A percentile compares a stretch with the other conserved stretches of the same genome.
Conservation (phyloP, 2,113 vertebrate genomes). For the Psophia crepitans region DNA sequence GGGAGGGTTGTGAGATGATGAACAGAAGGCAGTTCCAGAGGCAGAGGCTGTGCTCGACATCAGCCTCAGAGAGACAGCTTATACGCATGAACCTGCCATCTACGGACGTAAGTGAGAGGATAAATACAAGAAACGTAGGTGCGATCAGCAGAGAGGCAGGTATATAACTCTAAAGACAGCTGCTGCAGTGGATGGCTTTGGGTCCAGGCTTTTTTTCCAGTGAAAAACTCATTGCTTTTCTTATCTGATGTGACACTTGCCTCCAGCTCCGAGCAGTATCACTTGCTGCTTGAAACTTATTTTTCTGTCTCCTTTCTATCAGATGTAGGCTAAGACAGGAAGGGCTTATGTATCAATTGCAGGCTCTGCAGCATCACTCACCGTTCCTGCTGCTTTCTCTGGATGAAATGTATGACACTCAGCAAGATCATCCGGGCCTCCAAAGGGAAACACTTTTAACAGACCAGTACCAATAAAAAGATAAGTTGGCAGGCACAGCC, state of each 20-base stretch:
- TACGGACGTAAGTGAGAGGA: neutral
- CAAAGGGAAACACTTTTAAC: neutral
- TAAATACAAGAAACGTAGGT: neutral
- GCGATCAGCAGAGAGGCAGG: neutral
- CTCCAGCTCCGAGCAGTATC: neutral
- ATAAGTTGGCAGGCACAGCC: neutral
- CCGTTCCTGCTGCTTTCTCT: neutral
- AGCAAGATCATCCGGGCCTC: neutral
- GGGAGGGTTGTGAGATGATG: neutral
- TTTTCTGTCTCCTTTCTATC: constrained; percentile 3
- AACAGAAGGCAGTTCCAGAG: neutral
- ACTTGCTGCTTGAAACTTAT: neutral
- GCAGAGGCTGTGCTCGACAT: neutral
- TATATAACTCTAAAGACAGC: neutral
- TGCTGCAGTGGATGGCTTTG: neutral
- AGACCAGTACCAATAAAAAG: neutral
- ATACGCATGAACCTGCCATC: neutral
- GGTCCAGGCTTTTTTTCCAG: neutral
- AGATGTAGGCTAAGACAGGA: neutral
- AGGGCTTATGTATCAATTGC: neutral
- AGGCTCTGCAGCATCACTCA: neutral
- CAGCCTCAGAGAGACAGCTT: neutral
- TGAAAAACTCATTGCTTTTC: neutral
- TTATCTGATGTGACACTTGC: constrained; percentile 21
- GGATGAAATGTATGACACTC: neutral